Conservation (phyloP, 2,888 invertebrate species). For the Leptogaster cylindrica region DNA sequence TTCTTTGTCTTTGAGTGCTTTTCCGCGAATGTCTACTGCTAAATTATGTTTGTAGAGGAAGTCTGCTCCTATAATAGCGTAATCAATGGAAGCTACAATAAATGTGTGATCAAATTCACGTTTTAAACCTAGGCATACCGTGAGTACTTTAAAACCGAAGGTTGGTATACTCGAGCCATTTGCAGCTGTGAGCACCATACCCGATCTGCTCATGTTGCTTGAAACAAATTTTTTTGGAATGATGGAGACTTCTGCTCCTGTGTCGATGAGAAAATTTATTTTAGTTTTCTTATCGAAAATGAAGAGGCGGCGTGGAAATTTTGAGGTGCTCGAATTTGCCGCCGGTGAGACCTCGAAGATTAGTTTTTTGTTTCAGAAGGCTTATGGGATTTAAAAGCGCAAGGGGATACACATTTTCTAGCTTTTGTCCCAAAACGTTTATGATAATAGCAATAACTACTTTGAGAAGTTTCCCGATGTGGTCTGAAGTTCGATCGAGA, state of each 20-base stretch:
- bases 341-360: not conserved
- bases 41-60: not conserved
- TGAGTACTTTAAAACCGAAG: not conserved
- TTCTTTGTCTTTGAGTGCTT: not conserved
- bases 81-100: not conserved
- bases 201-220: no score
- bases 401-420: not conserved
- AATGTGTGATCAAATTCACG: not conserved
- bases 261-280: not conserved
- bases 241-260: not conserved
- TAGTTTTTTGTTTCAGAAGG: not conserved
- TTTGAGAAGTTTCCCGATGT: no score
- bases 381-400: not conserved
- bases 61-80: conserved; percentile 7
- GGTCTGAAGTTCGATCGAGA: no score
- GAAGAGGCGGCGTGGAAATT: not conserved
- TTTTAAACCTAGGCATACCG: not conserved
- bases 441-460: not conserved
- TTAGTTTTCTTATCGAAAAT: not conserved
- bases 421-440: not conserved
- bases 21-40: not conserved
- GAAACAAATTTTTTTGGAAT: not conserved
- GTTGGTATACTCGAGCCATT: not conserved
- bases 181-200: not conserved
- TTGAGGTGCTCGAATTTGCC: not conserved